phyloP scores from a whole-genome alignment of 2,113 vertebrate species.

The Syngnathoides biaculeatus region DNA sequence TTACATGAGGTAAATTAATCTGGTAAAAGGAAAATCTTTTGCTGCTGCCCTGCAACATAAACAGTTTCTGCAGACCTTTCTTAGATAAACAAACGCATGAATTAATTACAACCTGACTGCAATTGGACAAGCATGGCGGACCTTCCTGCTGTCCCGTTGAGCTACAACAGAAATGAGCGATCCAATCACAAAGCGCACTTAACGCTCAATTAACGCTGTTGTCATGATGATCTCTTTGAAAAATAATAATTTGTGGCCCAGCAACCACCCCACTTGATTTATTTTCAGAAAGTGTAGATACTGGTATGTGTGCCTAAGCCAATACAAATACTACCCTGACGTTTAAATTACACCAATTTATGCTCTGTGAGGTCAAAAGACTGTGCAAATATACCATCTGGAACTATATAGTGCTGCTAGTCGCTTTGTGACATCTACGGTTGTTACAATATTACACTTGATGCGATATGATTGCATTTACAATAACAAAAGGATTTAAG shows the following conservation, averaged over 20 bases:
- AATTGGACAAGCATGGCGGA: not conserved
- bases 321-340: conserved; percentile 49
- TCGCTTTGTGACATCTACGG: not conserved
- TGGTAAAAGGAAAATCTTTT: not conserved
- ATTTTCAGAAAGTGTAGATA: conserved; percentile 17
- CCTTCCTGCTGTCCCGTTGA: conserved; percentile 29
- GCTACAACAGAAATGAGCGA: conserved; percentile 20
- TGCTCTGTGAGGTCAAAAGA: conserved; percentile 26
- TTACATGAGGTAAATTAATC: not conserved
- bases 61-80: not conserved
- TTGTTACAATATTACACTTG: not conserved
- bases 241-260: conserved; percentile 37
- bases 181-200: conserved; percentile 17
- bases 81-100: conserved; percentile 22
- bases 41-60: not conserved
- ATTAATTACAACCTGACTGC: conserved; percentile 1
- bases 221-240: conserved; percentile 36
- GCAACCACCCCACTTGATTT: conserved; percentile 15
- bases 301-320: conserved; percentile 17
- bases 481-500: not conserved
- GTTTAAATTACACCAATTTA: conserved; percentile 50
- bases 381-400: conserved; percentile 43
- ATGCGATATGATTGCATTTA: not conserved
- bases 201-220: conserved; percentile 32
- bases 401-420: conserved; percentile 25